Evolutionary conservation across 2,797 vertebrate genomes (phyloP).

Genomic region (Meda fulgida): DNA sequence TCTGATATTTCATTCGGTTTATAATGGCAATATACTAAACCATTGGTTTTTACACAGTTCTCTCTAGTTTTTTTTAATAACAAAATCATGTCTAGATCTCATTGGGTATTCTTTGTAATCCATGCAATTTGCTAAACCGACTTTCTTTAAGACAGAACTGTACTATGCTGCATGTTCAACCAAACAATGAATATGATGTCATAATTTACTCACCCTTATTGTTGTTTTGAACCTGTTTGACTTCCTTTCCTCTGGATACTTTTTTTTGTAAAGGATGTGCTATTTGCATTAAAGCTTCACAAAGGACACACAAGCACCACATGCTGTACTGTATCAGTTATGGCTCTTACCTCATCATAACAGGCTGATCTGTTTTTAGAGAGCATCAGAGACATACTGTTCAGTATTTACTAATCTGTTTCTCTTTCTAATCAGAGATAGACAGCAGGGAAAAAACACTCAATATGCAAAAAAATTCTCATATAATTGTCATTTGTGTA

Average conservation of each 20-base stretch:
- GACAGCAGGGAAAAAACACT: background rate
- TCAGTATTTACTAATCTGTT: background rate
- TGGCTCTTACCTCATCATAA: background rate
- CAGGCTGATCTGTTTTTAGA: background rate
- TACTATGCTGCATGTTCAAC: too few species aligned
- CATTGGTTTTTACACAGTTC: background rate
- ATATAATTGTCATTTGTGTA: background rate
- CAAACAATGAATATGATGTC: background rate
- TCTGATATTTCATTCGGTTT: background rate
- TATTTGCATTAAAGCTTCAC: background rate
- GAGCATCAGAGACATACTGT: background rate
- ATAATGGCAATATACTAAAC: slow-evolving; percentile 1
- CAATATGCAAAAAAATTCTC: background rate
- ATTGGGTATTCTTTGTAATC: slow-evolving; percentile 12
- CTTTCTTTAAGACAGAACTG: background rate
- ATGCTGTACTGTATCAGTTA: background rate
- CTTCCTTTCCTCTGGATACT: background rate
- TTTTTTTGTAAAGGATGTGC: too few species aligned
- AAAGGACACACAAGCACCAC: too few species aligned
- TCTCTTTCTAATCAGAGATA: background rate
- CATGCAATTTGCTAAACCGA: background rate
- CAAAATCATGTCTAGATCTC: slow-evolving; percentile 8
- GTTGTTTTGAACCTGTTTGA: background rate
- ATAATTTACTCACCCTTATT: background rate
- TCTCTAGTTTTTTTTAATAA: background rate